A percentile compares a stretch with the other conserved stretches of the same genome.
Evolutionary conservation across 2,797 vertebrate genomes (phyloP).

Genomic region (Neostethus bicornis): DNA sequence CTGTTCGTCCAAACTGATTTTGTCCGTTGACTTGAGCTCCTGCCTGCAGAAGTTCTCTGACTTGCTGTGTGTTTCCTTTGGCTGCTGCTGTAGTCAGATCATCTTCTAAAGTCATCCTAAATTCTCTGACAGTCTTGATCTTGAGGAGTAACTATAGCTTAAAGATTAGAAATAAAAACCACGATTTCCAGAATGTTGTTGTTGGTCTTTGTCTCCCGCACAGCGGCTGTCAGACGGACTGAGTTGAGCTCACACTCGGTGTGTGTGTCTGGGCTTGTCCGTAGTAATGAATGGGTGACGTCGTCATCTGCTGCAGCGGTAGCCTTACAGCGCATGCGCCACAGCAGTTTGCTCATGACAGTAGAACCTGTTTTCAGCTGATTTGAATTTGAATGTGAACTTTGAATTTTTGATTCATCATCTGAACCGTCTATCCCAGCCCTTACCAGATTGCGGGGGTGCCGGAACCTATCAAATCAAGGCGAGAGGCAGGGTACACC

Average conservation of each 20-base stretch:
- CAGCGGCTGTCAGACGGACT: neutral
- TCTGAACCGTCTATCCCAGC: too few species aligned
- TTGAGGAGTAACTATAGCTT: too few species aligned
- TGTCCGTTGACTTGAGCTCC: slow-evolving; percentile 70
- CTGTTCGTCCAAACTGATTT: slow-evolving; percentile 72
- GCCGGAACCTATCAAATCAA: too few species aligned
- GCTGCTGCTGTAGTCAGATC: slow-evolving; percentile 75
- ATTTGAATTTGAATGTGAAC: neutral
- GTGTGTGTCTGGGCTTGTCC: slow-evolving; percentile 31
- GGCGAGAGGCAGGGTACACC: too few species aligned
- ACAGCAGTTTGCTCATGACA: neutral
- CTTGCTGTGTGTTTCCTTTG: slow-evolving; percentile 51
- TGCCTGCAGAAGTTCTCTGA: slow-evolving; percentile 53
- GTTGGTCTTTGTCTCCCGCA: neutral
- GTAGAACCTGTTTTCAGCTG: too few species aligned
- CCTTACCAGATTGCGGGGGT: too few species aligned
- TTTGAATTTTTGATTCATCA: too few species aligned
- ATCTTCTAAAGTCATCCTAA: slow-evolving; percentile 62
- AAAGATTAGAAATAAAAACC: neutral
- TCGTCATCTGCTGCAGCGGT: slow-evolving; percentile 1
- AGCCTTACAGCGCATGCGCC: slow-evolving; percentile 10
- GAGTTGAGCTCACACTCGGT: neutral
- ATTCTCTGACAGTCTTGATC: slow-evolving; percentile 37
- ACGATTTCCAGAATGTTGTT: neutral
- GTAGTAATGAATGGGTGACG: slow-evolving; percentile 15